Evolutionary conservation across 1,140 invertebrate genomes (phyloP).

Genomic region (Drosophila navojoa): DNA sequence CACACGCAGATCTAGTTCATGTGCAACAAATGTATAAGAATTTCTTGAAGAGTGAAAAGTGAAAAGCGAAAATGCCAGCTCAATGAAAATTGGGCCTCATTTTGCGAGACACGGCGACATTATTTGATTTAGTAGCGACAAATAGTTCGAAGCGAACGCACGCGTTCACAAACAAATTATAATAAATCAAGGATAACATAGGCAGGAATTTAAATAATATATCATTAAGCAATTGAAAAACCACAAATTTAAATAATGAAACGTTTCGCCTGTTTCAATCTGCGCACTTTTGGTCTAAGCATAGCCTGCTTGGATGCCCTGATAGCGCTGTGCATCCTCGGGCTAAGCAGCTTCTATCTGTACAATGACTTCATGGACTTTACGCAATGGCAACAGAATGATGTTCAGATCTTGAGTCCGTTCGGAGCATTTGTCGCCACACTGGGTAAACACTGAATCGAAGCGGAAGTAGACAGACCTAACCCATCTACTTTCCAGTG

Average conservation of each 20-base stretch:
- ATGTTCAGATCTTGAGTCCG: constrained; percentile 67
- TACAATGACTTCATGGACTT: constrained; percentile 72
- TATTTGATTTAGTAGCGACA: constrained; percentile 55
- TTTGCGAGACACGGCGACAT: constrained; percentile 32
- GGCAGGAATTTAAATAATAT: neutral
- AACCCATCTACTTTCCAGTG: constrained; percentile 44
- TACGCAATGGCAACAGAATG: constrained; percentile 63
- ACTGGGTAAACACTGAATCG: constrained; percentile 47
- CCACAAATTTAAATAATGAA: constrained; percentile 54
- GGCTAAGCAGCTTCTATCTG: constrained; percentile 67
- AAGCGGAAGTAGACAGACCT: neutral
- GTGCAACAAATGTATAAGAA: constrained; percentile 12
- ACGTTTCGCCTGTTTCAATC: constrained; percentile 73
- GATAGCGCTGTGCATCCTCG: constrained; percentile 53
- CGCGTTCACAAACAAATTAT: constrained; percentile 25
- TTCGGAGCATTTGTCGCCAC: constrained; percentile 66
- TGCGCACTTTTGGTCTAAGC: constrained; percentile 66
- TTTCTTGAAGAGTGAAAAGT: constrained; percentile 13
- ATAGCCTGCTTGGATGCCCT: constrained; percentile 70
- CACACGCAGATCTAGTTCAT: constrained; percentile 40
- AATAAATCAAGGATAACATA: constrained; percentile 9
- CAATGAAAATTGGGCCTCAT: constrained; percentile 60
- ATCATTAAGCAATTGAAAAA: neutral
- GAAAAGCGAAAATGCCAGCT: constrained; percentile 36
- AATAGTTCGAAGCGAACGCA: constrained; percentile 52